These are phyloP conservation scores for Fistularia tabacaria DNA, from an alignment of 2,797 vertebrate genomes.

Conservation along the genomic window DNA sequence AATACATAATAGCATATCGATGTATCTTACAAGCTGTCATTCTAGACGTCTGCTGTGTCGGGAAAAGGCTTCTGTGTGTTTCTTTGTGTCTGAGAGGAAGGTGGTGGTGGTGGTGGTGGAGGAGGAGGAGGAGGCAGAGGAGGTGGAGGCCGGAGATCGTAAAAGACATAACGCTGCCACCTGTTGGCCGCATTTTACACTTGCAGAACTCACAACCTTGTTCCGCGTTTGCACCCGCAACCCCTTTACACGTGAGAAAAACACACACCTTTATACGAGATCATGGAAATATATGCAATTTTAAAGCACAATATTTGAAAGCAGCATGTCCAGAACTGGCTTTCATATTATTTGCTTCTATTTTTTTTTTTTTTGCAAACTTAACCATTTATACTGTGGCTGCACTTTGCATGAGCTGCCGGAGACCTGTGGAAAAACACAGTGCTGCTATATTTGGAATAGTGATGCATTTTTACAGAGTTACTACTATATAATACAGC, in stretches of 20 bases:
- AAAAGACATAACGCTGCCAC: constrained; percentile 37
- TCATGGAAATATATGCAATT: constrained; percentile 1
- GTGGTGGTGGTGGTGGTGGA: constrained; percentile 6
- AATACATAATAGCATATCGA: constrained; percentile 2
- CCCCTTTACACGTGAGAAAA: too few species aligned
- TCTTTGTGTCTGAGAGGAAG: constrained; percentile 41
- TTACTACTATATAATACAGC: constrained; percentile 22
- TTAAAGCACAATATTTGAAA: constrained; percentile 14
- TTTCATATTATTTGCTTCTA: neutral
- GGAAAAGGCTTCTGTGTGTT: constrained; percentile 21
- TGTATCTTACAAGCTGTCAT: constrained; percentile 2
- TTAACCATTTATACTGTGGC: too few species aligned
- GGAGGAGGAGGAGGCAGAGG: constrained; percentile 9
- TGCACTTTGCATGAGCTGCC: constrained; percentile 17
- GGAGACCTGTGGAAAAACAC: neutral
- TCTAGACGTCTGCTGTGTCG: constrained; percentile 9
- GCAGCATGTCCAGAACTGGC: constrained; percentile 21
- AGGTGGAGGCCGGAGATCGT: neutral
- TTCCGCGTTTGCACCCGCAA: too few species aligned
- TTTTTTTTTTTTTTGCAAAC: neutral
- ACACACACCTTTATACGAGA: constrained; percentile 27
- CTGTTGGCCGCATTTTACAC: constrained; percentile 33
- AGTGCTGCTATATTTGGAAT: constrained; percentile 2
- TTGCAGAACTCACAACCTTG: neutral
- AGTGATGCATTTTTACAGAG: neutral